A percentile compares a stretch with the other conserved stretches of the same genome.
Conservation (phyloP, 2,888 invertebrate species). For the Tenodera sinensis region DNA sequence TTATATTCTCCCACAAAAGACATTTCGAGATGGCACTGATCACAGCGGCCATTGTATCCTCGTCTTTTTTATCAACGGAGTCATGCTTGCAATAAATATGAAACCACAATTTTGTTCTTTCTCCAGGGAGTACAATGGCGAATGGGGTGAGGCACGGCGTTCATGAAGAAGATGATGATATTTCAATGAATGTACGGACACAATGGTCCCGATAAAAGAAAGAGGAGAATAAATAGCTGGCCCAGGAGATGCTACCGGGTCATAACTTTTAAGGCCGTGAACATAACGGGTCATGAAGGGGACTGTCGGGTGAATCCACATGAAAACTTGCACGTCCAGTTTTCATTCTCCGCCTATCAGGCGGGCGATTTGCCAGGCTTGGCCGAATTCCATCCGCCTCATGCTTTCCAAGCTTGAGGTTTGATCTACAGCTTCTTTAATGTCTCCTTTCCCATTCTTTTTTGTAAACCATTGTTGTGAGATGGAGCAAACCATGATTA, state of each 20-base stretch:
- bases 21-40: neutral
- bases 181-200: neutral
- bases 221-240: neutral
- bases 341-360: neutral
- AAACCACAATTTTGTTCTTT: neutral
- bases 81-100: neutral
- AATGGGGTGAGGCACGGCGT: neutral
- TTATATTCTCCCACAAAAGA: neutral
- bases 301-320: neutral
- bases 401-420: neutral
- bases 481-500: neutral
- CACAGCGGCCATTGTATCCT: neutral
- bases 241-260: neutral
- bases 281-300: neutral
- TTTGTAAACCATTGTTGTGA: neutral
- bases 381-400: neutral
- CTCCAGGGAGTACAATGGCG: neutral
- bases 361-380: neutral
- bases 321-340: neutral
- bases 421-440: neutral
- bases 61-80: neutral
- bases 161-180: neutral
- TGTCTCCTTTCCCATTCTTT: neutral
- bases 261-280: neutral
- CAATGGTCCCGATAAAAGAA: neutral